Evolutionary conservation across 1,140 invertebrate genomes (phyloP).

Genomic region (Apis laboriosa): DNA sequence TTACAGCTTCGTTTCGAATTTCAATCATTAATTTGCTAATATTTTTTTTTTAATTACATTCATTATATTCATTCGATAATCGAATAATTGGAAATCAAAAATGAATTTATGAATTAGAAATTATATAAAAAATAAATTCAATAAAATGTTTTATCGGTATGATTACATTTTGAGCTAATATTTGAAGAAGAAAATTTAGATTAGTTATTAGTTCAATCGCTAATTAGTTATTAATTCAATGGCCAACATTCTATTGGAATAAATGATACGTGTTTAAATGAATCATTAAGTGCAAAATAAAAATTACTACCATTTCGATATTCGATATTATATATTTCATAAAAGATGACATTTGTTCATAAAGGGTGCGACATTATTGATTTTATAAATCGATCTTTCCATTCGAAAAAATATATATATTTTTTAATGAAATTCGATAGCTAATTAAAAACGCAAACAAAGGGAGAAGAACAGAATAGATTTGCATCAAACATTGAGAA

Average conservation of each 20-base stretch:
- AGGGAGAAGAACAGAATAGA: background rate
- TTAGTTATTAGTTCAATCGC: too few species aligned
- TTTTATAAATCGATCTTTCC: conserved; percentile 18
- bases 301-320: background rate
- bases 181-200: background rate
- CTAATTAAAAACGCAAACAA: background rate
- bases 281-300: background rate
- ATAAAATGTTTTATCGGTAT: background rate
- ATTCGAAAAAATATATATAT: background rate
- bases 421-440: background rate
- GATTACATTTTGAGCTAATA: background rate
- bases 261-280: background rate
- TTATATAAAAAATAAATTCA: background rate
- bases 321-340: background rate
- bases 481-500: background rate
- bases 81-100: background rate
- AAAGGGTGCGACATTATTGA: conserved; percentile 19
- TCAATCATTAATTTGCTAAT: too few species aligned
- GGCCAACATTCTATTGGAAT: too few species aligned
- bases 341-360: background rate
- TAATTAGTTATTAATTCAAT: too few species aligned
- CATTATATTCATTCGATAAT: background rate
- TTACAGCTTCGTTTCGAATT: background rate
- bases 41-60: background rate
- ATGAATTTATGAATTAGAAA: background rate